Conservation (phyloP, 2,113 vertebrate genomes). For the Otolemur garnettii region DNA sequence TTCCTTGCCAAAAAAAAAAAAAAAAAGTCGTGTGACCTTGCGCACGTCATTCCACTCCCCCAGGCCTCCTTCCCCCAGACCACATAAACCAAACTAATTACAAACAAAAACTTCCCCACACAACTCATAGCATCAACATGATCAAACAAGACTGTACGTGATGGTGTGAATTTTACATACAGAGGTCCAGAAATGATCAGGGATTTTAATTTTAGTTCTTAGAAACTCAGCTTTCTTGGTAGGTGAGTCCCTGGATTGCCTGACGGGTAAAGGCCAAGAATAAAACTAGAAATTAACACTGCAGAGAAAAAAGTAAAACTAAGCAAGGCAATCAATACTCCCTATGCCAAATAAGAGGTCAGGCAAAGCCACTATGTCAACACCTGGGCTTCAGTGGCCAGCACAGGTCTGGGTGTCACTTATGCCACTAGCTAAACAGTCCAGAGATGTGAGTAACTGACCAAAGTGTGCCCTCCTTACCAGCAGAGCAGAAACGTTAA, state of each 20-base stretch:
- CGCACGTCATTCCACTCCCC: not conserved
- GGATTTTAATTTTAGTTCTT: slow-evolving; percentile 46
- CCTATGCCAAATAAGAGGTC: not conserved
- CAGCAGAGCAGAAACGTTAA: not conserved
- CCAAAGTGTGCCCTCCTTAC: not conserved
- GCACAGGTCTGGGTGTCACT: not conserved
- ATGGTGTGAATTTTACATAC: not conserved
- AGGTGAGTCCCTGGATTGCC: not conserved
- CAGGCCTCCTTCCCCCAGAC: not conserved
- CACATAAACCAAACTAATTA: not conserved
- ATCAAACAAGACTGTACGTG: not conserved
- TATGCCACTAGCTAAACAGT: not conserved
- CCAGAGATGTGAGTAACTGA: not conserved
- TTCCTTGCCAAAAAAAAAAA: too few relatives aligned
- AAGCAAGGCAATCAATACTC: not conserved
- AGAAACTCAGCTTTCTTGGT: slow-evolving; percentile 45
- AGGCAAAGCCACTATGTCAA: not conserved
- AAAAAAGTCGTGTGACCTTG: not conserved
- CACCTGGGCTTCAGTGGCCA: not conserved
- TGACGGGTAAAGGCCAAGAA: not conserved
- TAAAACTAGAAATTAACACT: slow-evolving; percentile 19
- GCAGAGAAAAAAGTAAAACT: slow-evolving; percentile 1
- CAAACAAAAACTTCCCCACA: not conserved
- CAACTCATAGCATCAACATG: not conserved
- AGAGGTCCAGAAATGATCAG: not conserved